phyloP scores from a whole-genome alignment of 1,140 invertebrate species.

The Leptinotarsa texana region DNA sequence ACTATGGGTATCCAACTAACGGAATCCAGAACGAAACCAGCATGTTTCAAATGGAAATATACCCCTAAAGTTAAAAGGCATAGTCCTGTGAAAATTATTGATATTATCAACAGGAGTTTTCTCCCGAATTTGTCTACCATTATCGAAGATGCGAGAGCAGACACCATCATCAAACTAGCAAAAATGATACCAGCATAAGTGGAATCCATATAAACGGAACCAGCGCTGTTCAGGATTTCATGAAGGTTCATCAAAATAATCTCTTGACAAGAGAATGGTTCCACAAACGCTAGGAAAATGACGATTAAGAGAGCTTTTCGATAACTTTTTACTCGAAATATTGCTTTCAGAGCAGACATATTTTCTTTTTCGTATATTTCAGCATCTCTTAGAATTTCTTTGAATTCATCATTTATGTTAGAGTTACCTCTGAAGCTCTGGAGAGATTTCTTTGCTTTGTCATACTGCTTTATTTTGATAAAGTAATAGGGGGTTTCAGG shows the following conservation, averaged over 20 bases:
- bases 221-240: constrained; percentile 34
- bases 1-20: constrained; percentile 34
- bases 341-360: constrained; percentile 12
- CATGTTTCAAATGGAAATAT: constrained; percentile 41
- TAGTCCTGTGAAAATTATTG: constrained; percentile 33
- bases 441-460: constrained; percentile 58
- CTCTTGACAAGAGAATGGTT: constrained; percentile 43
- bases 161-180: constrained; percentile 34
- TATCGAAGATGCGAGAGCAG: constrained; percentile 27
- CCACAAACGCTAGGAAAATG: too few species aligned
- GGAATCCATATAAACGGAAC: constrained; percentile 20
- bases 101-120: constrained; percentile 35
- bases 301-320: constrained; percentile 18
- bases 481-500: constrained; percentile 32
- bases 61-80: constrained; percentile 34
- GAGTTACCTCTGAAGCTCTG: constrained; percentile 56
- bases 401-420: constrained; percentile 49
- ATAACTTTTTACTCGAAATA: constrained; percentile 35
- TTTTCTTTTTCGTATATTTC: too few species aligned
- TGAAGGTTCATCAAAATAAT: constrained; percentile 33
- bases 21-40: constrained; percentile 51
- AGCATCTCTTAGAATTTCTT: too few species aligned
- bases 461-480: constrained; percentile 42
- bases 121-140: constrained; percentile 40
- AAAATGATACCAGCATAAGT: constrained; percentile 37